Conservation (phyloP, 2,113 vertebrate species). For the Platysteira castanea region DNA sequence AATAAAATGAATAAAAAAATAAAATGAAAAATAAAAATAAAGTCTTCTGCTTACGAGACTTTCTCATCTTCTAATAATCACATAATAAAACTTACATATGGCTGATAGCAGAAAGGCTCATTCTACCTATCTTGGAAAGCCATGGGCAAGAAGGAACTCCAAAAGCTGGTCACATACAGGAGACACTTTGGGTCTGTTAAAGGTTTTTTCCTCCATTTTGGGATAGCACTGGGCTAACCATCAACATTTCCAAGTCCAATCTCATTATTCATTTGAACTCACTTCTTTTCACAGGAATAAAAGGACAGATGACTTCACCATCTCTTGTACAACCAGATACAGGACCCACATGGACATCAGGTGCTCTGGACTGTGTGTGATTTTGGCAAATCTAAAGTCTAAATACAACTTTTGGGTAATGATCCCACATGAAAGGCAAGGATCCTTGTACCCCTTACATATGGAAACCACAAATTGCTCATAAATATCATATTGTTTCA, state of each 20-base stretch:
- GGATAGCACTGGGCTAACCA: neutral
- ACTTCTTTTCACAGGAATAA: neutral
- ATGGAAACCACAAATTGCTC: fast-evolving
- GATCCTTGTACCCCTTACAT: neutral
- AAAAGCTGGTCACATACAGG: neutral
- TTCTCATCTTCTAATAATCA: neutral
- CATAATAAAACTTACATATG: neutral
- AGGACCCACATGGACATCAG: fast-evolving
- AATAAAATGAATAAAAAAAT: neutral
- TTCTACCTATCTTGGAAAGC: neutral
- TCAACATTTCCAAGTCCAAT: neutral
- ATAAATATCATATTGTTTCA: neutral
- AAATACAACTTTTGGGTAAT: neutral
- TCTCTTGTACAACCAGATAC: neutral
- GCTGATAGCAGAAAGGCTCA: neutral
- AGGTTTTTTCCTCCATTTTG: neutral
- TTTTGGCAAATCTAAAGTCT: neutral
- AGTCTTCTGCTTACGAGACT: neutral
- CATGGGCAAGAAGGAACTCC: neutral
- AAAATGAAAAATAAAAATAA: neutral
- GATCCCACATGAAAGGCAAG: neutral
- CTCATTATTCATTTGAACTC: neutral
- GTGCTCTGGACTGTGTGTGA: neutral
- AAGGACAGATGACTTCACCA: neutral
- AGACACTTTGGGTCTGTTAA: neutral